Evolutionary conservation across 1,140 invertebrate species (phyloP), one percentile per base, ranked within the genome.

Genomic region (Sitophilus oryzae): DNA sequence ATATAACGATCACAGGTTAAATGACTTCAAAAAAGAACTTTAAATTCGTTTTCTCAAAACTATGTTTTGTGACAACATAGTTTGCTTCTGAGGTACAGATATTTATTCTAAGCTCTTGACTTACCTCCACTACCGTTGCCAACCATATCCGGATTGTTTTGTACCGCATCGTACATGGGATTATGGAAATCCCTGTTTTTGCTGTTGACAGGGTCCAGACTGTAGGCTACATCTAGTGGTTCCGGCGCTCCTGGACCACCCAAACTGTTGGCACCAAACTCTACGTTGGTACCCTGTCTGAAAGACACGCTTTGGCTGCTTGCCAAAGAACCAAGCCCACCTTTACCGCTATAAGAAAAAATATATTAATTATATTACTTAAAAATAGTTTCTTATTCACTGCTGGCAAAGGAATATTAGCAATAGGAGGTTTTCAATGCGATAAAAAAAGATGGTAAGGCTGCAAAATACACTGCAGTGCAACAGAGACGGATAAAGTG

Each of bases 291-390:
- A 43, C 93, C 93, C 70, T 91, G 90, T 35, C 92, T 79, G 78
- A 96, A 96, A n/a, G 90, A 91, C n/a, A 95, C 92, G 66, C 89
- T 93, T 69, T 91, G 90, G 19, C 89, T 89, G 35, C 85, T 88
- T n/a, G 85, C 84, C 53, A 89, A 74, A 59, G 85, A 82, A 36
- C 85, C 80, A 19, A 90, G 75, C 30, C 80, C 83, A 37, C 86
- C 79, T 71, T 90, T 90, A 35, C 87, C 86, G 72, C 87, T 56
- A 35, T 36, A 23, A 44, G 21, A 55, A 37, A 18, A 54, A 36
- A 41, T 10, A 41, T 41, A 41, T 41, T 3, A 41, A 3, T 30
- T 30, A 5, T 11, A 30, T 30, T 30, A 30, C 25, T 30, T 5
- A 30, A 2, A 5, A 2, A 43, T 3, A 43, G 19, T 43, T n/a